Evolutionary conservation across 2,888 invertebrate genomes (phyloP), one percentile per base, ranked within the genome.

Genomic region (Arctia plantaginis): DNA sequence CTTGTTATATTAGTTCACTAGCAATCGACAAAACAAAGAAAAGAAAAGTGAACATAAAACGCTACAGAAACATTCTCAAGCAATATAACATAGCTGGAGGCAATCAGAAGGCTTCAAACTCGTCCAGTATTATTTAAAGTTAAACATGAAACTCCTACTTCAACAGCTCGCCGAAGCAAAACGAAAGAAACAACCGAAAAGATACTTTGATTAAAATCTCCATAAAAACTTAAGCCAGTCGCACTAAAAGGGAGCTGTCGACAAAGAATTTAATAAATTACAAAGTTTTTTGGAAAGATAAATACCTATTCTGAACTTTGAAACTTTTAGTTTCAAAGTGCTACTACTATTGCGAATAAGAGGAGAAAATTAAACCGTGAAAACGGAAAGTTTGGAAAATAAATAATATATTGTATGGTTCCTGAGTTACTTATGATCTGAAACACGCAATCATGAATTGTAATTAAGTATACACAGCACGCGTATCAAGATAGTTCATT

Each of bases 261-360:
- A 68, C 71, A 65, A 70, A 69, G 76, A 75, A 66, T 74, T 78
- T 75, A 77, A 77, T 76, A 74, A 80, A 78, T 80, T 80, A 74
- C 74, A 69, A 74, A 72, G 67, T 55, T 69, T 75, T 59, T 62
- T 41, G 27, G 69, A 47, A 74, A 80, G 81, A 79, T 77, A 82
- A 78, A 81, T 80, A 79, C 70, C 71, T 71, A 72, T 76, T 47
- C 74, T 77, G 62, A 80, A 83, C 74, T 82, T 80, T 66, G 69
- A 74, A 77, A 72, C n/a, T 68, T 72, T 59, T n/a, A 41, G 39
- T 44, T n/a, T 39, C 6, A 33, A 15, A 72, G 35, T 30, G 39
- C 47, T 30, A 66, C 66, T 55, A 65, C 39, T 65, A 69, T 69
- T 69, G 65, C 35, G 41, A 41, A 69, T 44, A 66, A 73, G 55